Evolutionary conservation across 2,888 invertebrate species (phyloP).

Genomic region (Eristalis arbustorum): DNA sequence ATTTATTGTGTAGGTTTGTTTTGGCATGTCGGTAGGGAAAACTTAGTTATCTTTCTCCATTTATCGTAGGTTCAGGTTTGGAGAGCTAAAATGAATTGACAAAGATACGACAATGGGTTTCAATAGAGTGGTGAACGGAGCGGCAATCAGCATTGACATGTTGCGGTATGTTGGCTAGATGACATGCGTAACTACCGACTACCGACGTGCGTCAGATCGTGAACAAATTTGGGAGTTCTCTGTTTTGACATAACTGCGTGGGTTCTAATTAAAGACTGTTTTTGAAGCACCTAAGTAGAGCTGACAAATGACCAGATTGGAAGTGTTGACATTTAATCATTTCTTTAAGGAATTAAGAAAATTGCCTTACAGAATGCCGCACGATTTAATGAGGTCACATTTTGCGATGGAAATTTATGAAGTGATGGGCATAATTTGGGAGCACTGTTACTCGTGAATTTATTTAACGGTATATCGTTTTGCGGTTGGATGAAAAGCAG

Average conservation of each 20-base stretch:
- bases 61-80: conserved; percentile 35
- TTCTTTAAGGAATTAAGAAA: background rate
- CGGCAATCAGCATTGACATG: conserved; percentile 5
- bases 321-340: background rate
- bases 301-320: background rate
- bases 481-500: too few species aligned
- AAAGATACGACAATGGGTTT: background rate
- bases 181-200: background rate
- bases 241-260: background rate
- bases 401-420: background rate
- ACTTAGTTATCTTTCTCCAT: conserved; percentile 5
- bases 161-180: background rate
- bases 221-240: background rate
- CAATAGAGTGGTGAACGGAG: background rate
- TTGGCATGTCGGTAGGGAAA: conserved; percentile 17
- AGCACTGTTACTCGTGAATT: too few species aligned
- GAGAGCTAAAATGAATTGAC: conserved; percentile 4
- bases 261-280: background rate
- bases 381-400: background rate
- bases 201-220: background rate
- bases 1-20: conserved; percentile 38
- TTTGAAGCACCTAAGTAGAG: background rate
- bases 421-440: too few species aligned
- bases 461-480: too few species aligned
- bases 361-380: background rate